Evolutionary conservation across 2,113 vertebrate species (phyloP).

Genomic region (Telmatochromis brichardi): DNA sequence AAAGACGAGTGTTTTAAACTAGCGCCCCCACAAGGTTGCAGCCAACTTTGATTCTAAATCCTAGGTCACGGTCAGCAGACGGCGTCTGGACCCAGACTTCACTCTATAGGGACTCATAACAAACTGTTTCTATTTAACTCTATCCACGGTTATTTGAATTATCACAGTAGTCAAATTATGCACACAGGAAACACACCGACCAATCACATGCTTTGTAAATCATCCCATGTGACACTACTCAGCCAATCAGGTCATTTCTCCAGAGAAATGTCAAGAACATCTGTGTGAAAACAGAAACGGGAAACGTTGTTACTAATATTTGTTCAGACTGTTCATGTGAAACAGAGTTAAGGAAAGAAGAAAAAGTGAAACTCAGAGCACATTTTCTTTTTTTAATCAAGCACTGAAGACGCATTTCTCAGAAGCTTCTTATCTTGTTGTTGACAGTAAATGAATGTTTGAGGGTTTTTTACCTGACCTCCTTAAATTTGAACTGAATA

Average conservation of each 20-base stretch:
- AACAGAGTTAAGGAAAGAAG: background rate
- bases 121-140: background rate
- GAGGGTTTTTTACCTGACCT: background rate
- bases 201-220: background rate
- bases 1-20: background rate
- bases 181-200: background rate
- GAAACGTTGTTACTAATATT: background rate
- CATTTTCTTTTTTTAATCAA: background rate
- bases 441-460: background rate
- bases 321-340: background rate
- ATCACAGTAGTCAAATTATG: background rate
- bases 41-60: background rate
- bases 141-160: background rate
- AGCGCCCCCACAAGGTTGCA: background rate
- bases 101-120: rapidly evolving
- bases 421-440: background rate
- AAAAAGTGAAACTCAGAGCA: background rate
- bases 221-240: background rate
- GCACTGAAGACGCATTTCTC: background rate
- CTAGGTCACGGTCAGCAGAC: background rate
- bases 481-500: background rate
- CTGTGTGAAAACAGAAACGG: background rate
- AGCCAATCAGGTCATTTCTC: background rate
- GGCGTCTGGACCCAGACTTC: background rate
- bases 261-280: background rate